Evolutionary conservation across 1,140 invertebrate species (phyloP).

Genomic region (Geopemphigus sp.): DNA sequence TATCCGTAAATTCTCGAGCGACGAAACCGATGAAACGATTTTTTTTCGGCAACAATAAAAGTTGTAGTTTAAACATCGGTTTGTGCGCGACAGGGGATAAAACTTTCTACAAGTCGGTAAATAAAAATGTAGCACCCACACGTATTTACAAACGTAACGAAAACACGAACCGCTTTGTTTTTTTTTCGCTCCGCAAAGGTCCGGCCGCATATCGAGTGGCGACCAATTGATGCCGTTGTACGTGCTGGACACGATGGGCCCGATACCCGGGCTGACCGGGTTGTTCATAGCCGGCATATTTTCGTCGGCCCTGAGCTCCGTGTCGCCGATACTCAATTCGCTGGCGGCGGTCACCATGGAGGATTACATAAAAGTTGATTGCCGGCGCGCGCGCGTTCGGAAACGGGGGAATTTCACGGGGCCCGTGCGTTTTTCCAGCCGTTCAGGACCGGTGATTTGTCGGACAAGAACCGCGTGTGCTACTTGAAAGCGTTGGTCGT

Average conservation of each 20-base stretch:
- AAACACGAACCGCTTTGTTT: no score
- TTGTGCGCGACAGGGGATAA: no score
- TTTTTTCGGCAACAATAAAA: no score
- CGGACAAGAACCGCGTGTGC: neutral
- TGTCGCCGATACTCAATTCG: conserved; percentile 81
- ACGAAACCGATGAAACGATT: no score
- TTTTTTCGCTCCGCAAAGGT: conserved; percentile 49
- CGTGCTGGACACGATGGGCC: conserved; percentile 71
- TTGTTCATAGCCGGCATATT: conserved; percentile 81
- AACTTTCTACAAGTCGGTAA: no score
- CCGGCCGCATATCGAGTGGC: conserved; percentile 58
- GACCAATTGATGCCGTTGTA: conserved; percentile 73
- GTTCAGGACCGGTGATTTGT: neutral
- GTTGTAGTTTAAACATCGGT: no score
- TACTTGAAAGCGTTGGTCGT: conserved; percentile 65
- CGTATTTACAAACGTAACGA: no score
- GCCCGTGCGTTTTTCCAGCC: neutral
- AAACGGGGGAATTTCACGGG: neutral
- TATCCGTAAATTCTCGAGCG: no score
- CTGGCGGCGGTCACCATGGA: conserved; percentile 80
- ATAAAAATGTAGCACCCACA: no score
- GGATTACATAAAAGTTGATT: conserved; percentile 67
- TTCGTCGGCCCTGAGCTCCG: conserved; percentile 78
- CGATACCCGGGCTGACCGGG: conserved; percentile 72
- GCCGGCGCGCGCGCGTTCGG: neutral